These are phyloP conservation scores for Pitangus sulphuratus DNA, from an alignment of 2,797 vertebrate genomes.

Conservation along the genomic window DNA sequence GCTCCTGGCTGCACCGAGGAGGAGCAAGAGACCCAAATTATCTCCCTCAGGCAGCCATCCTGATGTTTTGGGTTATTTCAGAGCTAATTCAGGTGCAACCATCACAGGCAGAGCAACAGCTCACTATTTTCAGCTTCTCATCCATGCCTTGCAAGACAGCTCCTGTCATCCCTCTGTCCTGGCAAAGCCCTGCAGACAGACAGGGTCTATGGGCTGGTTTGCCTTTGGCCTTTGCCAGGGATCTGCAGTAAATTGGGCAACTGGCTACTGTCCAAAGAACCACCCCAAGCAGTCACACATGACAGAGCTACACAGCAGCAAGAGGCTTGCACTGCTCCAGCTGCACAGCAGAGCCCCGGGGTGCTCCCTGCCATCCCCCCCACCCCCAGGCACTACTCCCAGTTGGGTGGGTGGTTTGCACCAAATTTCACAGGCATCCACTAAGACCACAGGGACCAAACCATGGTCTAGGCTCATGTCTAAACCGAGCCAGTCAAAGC, in stretches of 20 bases:
- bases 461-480: background rate
- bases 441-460: background rate
- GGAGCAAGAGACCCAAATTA: background rate
- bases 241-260: background rate
- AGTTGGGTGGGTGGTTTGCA: accelerated
- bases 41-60: background rate
- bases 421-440: background rate
- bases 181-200: background rate
- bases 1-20: background rate
- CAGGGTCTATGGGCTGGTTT: background rate
- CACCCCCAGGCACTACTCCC: background rate
- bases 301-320: background rate
- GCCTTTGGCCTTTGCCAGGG: background rate
- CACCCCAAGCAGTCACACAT: background rate
- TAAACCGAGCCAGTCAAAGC: background rate
- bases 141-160: background rate
- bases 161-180: background rate
- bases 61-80: background rate
- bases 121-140: background rate
- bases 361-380: background rate
- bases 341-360: accelerated
- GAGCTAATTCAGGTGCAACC: background rate
- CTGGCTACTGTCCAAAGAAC: background rate
- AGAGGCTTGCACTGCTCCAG: background rate
- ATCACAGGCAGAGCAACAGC: background rate